These are phyloP conservation scores for Acanthoscelides obtectus DNA, from an alignment of 2,888 invertebrate species.

Conservation along the genomic window DNA sequence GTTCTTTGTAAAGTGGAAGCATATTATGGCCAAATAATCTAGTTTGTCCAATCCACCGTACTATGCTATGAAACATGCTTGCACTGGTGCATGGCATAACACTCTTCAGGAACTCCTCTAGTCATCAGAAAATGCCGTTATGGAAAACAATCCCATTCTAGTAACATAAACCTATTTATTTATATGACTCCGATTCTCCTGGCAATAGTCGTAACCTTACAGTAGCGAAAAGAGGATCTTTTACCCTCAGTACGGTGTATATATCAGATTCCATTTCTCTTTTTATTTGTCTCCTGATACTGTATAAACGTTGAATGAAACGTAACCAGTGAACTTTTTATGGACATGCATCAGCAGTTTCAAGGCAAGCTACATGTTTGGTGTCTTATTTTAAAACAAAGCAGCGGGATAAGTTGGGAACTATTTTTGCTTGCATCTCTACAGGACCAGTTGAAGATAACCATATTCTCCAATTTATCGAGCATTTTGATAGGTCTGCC, in stretches of 20 bases:
- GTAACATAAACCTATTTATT: neutral
- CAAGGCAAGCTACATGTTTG: neutral
- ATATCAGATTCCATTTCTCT: neutral
- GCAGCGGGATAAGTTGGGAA: neutral
- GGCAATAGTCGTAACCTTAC: neutral
- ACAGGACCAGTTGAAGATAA: neutral
- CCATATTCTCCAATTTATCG: no score
- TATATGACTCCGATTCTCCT: neutral
- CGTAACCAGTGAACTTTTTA: neutral
- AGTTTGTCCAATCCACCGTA: no score
- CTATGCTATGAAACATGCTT: no score
- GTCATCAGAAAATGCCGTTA: neutral
- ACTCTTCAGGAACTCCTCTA: neutral
- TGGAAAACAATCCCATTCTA: neutral
- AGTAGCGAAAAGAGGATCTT: neutral
- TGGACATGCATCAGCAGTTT: neutral
- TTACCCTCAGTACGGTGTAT: neutral
- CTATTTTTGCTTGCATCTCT: neutral
- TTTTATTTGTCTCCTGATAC: neutral
- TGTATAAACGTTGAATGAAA: neutral
- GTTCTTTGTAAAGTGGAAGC: no score
- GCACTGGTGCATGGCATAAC: neutral
- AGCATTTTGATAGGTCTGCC: no score
- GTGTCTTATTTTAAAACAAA: neutral
- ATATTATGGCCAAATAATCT: no score